A percentile compares a stretch with the other conserved stretches of the same genome.
Evolutionary conservation across 2,797 vertebrate genomes (phyloP).

Genomic region (Thamnophis elegans): DNA sequence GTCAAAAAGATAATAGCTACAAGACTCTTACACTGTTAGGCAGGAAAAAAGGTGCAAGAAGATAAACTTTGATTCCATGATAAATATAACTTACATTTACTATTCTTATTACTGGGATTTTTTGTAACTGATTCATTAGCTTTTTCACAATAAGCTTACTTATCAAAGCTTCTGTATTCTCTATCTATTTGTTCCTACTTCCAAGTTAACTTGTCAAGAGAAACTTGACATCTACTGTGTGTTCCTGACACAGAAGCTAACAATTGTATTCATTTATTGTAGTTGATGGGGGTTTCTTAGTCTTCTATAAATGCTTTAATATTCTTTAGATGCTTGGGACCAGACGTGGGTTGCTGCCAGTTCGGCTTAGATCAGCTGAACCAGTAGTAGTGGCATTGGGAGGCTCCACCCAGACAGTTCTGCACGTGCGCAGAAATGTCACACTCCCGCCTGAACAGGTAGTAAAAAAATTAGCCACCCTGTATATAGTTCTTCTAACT

Average conservation of each 20-base stretch:
- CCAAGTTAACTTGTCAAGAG: not conserved
- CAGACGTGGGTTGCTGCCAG: too few species aligned
- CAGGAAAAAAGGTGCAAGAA: not conserved
- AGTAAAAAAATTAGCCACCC: too few species aligned
- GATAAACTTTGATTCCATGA: not conserved
- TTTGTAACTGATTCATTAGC: not conserved
- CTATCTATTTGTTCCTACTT: not conserved
- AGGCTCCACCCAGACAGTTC: too few species aligned
- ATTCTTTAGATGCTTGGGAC: not conserved
- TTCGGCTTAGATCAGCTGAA: too few species aligned
- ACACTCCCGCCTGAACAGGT: too few species aligned
- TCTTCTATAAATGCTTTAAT: not conserved
- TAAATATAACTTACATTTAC: not conserved
- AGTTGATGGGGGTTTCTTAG: not conserved
- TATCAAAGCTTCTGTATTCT: not conserved
- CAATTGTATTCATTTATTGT: not conserved
- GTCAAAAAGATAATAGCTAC: not conserved
- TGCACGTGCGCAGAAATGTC: too few species aligned
- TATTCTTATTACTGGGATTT: not conserved
- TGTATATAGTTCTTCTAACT: not conserved
- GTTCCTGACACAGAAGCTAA: not conserved
- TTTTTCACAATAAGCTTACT: not conserved
- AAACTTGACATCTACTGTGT: not conserved
- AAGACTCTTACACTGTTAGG: not conserved
- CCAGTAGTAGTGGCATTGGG: too few species aligned